Conservation (phyloP, 1,140 invertebrate species). For the Aricia agestis region DNA sequence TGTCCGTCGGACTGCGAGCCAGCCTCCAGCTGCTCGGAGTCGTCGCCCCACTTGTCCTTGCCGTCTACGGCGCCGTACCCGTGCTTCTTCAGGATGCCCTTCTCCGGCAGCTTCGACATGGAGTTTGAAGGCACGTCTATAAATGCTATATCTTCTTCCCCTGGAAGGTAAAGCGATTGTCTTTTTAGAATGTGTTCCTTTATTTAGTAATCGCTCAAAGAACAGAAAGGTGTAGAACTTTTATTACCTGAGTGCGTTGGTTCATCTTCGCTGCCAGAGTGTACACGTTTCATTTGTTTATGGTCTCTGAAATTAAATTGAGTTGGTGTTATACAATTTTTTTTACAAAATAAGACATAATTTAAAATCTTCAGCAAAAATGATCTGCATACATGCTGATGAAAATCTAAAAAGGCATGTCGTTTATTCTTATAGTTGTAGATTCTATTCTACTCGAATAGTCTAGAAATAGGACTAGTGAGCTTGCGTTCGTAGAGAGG, state of each 20-base stretch:
- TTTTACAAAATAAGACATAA: neutral
- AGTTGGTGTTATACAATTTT: conserved; percentile 14
- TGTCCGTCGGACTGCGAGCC: conserved; percentile 82
- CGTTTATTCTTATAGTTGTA: neutral
- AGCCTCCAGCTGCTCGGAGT: conserved; percentile 83
- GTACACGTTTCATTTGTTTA: conserved; percentile 85
- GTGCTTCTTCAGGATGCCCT: conserved; percentile 93
- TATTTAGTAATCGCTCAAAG: too few species aligned
- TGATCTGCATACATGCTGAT: conserved; percentile 40
- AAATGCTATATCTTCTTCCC: conserved; percentile 88
- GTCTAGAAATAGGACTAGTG: neutral
- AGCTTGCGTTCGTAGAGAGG: neutral
- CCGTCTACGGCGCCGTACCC: conserved; percentile 85
- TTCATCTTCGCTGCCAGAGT: conserved; percentile 85
- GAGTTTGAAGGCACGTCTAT: conserved; percentile 88
- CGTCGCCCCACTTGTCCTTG: conserved; percentile 83
- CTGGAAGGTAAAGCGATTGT: conserved; percentile 61
- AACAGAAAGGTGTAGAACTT: too few species aligned
- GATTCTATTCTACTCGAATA: neutral
- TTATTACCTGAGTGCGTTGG: conserved; percentile 81
- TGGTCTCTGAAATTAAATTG: conserved; percentile 79
- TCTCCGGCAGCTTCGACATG: conserved; percentile 87
- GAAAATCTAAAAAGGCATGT: conserved; percentile 9
- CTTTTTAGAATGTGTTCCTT: conserved; percentile 14
- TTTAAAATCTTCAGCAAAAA: conserved; percentile 33